Percentiles rank a stretch among this genome's conserved stretches.
These are phyloP conservation scores for Bolborhynchus lineola DNA, from an alignment of 2,113 vertebrate genomes.

Conservation along the genomic window DNA sequence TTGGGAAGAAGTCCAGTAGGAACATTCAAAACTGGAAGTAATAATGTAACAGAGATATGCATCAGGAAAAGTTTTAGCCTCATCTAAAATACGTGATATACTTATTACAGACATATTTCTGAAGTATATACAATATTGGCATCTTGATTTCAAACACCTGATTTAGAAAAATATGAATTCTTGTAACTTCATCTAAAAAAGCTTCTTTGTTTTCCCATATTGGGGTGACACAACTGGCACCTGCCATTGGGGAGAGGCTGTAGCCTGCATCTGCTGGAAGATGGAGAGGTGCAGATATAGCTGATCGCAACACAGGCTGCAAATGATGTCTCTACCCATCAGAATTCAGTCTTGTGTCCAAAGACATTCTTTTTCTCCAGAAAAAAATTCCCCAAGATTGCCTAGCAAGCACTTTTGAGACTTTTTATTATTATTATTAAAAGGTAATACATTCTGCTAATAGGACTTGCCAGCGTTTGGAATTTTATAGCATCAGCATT, in stretches of 20 bases:
- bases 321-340: neutral
- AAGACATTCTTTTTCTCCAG: neutral
- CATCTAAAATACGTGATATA: neutral
- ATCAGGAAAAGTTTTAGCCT: neutral
- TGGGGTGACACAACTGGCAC: neutral
- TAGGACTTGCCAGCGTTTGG: neutral
- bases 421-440: neutral
- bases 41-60: neutral
- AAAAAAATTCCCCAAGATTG: neutral
- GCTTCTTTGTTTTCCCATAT: neutral
- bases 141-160: neutral
- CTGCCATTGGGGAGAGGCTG: neutral
- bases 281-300: neutral
- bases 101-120: neutral
- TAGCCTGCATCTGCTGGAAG: neutral
- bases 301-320: neutral
- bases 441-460: neutral
- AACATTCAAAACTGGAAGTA: neutral
- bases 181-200: neutral
- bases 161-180: neutral
- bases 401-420: neutral
- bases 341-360: neutral
- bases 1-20: neutral
- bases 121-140: neutral
- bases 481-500: neutral